Conservation (phyloP, 2,113 vertebrate species). For the Plecotus auritus region DNA sequence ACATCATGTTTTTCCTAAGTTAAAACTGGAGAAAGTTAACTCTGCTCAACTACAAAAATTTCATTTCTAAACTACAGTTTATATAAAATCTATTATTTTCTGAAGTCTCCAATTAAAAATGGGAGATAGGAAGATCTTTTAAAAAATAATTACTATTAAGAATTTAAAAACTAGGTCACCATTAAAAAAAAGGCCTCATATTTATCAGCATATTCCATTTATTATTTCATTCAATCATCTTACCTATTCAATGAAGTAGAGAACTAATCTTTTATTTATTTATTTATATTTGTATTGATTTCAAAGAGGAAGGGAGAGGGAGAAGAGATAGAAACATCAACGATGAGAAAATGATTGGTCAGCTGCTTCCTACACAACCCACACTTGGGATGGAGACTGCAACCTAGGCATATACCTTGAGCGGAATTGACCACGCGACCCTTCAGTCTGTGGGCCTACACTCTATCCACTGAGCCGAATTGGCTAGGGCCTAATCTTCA, state of each 20-base stretch:
- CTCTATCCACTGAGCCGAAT: too few species aligned
- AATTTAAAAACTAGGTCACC: neutral
- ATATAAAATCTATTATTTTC: constrained; percentile 12
- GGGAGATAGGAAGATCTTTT: neutral
- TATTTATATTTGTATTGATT: too few species aligned
- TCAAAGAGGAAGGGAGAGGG: too few species aligned
- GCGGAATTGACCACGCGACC: too few species aligned
- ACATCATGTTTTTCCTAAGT: neutral
- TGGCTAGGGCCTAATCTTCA: neutral
- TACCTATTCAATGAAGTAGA: neutral
- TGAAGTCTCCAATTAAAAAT: neutral
- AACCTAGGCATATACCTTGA: too few species aligned
- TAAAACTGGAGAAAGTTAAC: constrained; percentile 32
- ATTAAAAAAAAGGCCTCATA: neutral
- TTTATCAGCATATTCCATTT: neutral
- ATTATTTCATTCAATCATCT: neutral
- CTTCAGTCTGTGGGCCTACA: too few species aligned
- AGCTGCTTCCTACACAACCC: too few species aligned
- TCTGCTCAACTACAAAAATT: neutral
- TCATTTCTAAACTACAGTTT: neutral
- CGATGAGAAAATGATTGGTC: too few species aligned
- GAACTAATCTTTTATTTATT: constrained; percentile 13
- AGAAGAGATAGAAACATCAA: too few species aligned
- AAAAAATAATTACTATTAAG: neutral
- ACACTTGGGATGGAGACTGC: too few species aligned